phyloP scores from a whole-genome alignment of 2,888 invertebrate species.

The Cheilosia grossa region DNA sequence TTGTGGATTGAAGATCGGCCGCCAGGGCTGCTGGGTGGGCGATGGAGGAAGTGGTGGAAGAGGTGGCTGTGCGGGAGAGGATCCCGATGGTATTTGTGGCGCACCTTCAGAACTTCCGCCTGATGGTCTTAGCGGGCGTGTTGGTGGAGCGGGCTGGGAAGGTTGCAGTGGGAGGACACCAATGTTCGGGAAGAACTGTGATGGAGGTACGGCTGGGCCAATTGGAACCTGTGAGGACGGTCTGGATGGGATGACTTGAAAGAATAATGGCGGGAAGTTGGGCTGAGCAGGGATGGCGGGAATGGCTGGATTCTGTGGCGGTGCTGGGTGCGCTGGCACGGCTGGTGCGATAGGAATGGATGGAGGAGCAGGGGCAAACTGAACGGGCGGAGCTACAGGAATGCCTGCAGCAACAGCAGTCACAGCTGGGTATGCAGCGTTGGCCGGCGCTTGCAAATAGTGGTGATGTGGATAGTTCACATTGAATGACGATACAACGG shows the following conservation, averaged over 20 bases:
- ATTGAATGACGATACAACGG: constrained; percentile 80
- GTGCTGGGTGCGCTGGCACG: background rate
- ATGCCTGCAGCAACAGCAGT: constrained; percentile 51
- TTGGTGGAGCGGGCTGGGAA: constrained; percentile 34
- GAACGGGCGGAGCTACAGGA: constrained; percentile 69
- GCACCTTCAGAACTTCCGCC: constrained; percentile 80
- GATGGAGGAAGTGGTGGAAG: constrained; percentile 56
- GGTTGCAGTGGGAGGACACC: constrained; percentile 76
- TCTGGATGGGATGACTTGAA: constrained; percentile 53
- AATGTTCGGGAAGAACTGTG: constrained; percentile 75
- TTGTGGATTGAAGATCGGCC: constrained; percentile 76
- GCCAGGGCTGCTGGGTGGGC: constrained; percentile 77
- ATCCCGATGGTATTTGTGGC: constrained; percentile 79
- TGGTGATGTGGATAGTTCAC: constrained; percentile 80
- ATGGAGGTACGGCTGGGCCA: constrained; percentile 74
- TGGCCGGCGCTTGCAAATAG: constrained; percentile 77
- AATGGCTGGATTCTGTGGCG: background rate
- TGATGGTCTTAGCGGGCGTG: constrained; percentile 78
- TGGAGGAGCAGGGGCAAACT: constrained; percentile 40
- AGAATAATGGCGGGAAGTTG: constrained; percentile 62
- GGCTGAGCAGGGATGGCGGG: constrained; percentile 76
- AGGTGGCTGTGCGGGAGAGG: constrained; percentile 64
- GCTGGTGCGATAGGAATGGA: constrained; percentile 34
- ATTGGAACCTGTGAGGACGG: constrained; percentile 48
- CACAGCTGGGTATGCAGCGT: constrained; percentile 59